These are phyloP conservation scores for Aplodontia rufa DNA, from an alignment of 2,113 vertebrate species.

Conservation along the genomic window DNA sequence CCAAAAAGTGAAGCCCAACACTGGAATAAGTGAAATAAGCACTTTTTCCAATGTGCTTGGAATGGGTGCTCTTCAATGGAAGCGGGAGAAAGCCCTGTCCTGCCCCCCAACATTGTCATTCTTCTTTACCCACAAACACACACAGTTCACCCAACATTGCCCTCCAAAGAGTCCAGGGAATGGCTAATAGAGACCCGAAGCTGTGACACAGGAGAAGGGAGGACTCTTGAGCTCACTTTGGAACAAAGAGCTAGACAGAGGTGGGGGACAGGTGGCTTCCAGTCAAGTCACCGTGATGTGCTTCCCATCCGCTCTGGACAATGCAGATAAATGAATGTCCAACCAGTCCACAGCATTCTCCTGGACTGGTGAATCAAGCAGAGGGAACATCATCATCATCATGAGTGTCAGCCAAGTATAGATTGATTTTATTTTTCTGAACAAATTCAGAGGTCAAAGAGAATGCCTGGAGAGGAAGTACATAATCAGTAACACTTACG, in stretches of 20 bases:
- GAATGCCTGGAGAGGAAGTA: slow-evolving; percentile 25
- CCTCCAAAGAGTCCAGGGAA: neutral
- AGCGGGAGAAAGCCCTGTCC: neutral
- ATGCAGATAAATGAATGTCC: accelerated
- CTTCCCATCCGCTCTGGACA: neutral
- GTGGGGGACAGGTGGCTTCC: neutral
- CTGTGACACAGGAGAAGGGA: neutral
- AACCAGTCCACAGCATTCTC: neutral
- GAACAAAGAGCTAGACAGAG: neutral
- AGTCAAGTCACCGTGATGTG: neutral
- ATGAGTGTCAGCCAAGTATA: slow-evolving; percentile 50
- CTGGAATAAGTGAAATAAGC: neutral
- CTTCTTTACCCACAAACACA: neutral
- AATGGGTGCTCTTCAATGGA: neutral
- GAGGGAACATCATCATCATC: too few species aligned
- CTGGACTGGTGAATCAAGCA: neutral
- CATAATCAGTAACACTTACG: neutral
- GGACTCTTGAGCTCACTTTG: neutral
- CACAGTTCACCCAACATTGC: neutral
- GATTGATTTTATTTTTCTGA: slow-evolving; percentile 58
- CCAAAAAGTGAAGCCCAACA: neutral
- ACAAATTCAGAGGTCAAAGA: slow-evolving; percentile 77
- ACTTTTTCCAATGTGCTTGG: too few species aligned
- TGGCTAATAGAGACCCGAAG: neutral
- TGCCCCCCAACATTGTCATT: too few species aligned